A percentile compares a stretch with the other conserved stretches of the same genome.
These are phyloP conservation scores for Anneissia japonica DNA, from an alignment of 35 echinoderm and acorn worm genomes.

Conservation along the genomic window DNA sequence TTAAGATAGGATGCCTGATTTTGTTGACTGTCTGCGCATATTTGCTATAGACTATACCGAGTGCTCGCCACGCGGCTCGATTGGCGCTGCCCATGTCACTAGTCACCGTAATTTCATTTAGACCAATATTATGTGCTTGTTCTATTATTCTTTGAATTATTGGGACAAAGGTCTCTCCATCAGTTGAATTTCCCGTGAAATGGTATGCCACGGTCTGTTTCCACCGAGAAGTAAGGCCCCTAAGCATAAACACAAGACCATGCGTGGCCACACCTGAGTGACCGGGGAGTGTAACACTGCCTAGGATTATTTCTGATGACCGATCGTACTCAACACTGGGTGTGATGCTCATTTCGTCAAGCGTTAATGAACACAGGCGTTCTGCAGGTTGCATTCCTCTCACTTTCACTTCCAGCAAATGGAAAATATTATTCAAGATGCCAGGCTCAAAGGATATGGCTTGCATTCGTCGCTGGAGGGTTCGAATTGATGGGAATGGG, in stretches of 20 bases:
- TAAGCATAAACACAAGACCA: conserved; percentile 47
- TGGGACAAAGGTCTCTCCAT: conserved; percentile 19
- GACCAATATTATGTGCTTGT: conserved; percentile 17
- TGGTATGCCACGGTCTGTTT: conserved; percentile 51
- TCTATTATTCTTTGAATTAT: conserved; percentile 34
- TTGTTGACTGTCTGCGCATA: conserved; percentile 12
- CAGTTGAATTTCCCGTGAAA: conserved; percentile 37
- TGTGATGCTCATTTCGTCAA: conserved; percentile 26
- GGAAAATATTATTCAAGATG: conserved; percentile 22
- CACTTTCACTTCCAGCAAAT: conserved; percentile 7
- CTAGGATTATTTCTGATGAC: not conserved
- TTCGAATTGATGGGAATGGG: conserved; percentile 31
- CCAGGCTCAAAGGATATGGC: conserved; percentile 20
- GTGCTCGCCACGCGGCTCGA: conserved; percentile 10
- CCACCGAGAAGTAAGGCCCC: conserved; percentile 50
- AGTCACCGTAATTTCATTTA: conserved; percentile 35
- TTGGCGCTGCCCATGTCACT: conserved; percentile 52
- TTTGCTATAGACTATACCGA: conserved; percentile 24
- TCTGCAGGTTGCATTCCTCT: not conserved
- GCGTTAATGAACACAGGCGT: not conserved
- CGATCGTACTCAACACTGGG: conserved; percentile 34
- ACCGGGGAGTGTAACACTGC: conserved; percentile 34
- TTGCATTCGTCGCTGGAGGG: conserved; percentile 20
- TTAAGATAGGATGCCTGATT: conserved; percentile 20
- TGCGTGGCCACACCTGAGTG: conserved; percentile 45